Evolutionary conservation across 2,888 invertebrate species (phyloP).

Genomic region (Adelognathus sp.): DNA sequence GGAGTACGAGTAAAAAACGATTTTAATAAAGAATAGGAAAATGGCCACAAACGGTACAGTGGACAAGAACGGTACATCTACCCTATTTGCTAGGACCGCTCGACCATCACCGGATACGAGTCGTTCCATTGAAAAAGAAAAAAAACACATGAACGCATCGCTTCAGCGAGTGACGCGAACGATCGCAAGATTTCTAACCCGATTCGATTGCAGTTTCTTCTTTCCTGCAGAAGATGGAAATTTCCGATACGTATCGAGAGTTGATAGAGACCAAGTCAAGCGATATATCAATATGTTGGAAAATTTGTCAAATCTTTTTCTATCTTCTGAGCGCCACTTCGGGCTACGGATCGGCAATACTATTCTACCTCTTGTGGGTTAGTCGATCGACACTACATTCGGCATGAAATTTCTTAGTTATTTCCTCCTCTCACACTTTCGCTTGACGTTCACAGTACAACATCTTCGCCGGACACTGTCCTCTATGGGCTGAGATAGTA

Average conservation of each 20-base stretch:
- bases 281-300: constrained; percentile 69
- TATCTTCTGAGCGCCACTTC: constrained; percentile 63
- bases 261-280: constrained; percentile 66
- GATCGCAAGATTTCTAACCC: neutral
- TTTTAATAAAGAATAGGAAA: too few relatives aligned
- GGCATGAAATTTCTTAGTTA: constrained; percentile 6
- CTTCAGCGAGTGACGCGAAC: neutral
- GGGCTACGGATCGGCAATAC: constrained; percentile 67
- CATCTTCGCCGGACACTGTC: constrained; percentile 68
- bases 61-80: too few relatives aligned
- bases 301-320: constrained; percentile 60
- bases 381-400: constrained; percentile 15
- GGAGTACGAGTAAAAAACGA: too few relatives aligned
- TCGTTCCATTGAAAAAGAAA: neutral
- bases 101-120: neutral
- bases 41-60: too few relatives aligned
- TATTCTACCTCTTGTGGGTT: constrained; percentile 73
- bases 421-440: neutral
- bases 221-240: constrained; percentile 47
- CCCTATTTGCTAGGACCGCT: too few relatives aligned
- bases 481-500: constrained; percentile 64
- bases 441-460: constrained; percentile 56
- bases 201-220: neutral
- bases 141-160: neutral
- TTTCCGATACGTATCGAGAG: constrained; percentile 67